These are phyloP conservation scores for Strigamia transsilvanica DNA, from an alignment of 2,888 invertebrate genomes.

Conservation along the genomic window DNA sequence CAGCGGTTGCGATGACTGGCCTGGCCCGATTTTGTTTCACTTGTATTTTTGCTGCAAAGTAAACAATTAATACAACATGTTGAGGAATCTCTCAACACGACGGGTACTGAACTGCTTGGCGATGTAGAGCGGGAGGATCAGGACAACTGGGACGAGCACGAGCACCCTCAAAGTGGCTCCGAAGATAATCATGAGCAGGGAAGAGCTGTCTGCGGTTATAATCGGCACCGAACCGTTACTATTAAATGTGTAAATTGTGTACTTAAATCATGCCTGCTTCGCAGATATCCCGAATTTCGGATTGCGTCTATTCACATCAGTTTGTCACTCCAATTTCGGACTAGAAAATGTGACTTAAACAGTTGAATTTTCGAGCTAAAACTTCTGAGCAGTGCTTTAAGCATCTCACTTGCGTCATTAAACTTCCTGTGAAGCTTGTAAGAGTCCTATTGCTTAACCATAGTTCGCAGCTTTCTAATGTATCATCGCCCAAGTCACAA, in stretches of 20 bases:
- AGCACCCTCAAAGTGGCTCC: slow-evolving; percentile 78
- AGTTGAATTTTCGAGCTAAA: too few species aligned
- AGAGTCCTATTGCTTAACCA: too few species aligned
- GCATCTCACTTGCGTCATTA: too few species aligned
- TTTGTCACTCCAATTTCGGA: slow-evolving; percentile 82
- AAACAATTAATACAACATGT: neutral
- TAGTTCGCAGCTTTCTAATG: too few species aligned
- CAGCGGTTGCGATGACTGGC: slow-evolving; percentile 54
- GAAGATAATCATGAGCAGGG: slow-evolving; percentile 71
- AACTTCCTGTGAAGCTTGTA: too few species aligned
- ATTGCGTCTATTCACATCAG: slow-evolving; percentile 91
- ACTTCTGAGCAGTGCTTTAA: too few species aligned
- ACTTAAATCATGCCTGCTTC: slow-evolving; percentile 72
- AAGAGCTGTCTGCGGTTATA: slow-evolving; percentile 66
- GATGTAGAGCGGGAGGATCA: slow-evolving; percentile 79
- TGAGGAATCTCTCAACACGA: neutral
- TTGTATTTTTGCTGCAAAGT: neutral
- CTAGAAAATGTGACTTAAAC: too few species aligned
- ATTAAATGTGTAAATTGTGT: slow-evolving; percentile 72
- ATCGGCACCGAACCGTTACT: slow-evolving; percentile 74
- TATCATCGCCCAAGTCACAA: too few species aligned
- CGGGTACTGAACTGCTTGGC: slow-evolving; percentile 57
- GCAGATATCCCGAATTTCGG: slow-evolving; percentile 81
- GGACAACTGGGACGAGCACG: slow-evolving; percentile 77
- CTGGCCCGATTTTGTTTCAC: neutral